Base-by-base conservation (phyloP, 2,888 invertebrate species). In the Alitta virens region DNA sequence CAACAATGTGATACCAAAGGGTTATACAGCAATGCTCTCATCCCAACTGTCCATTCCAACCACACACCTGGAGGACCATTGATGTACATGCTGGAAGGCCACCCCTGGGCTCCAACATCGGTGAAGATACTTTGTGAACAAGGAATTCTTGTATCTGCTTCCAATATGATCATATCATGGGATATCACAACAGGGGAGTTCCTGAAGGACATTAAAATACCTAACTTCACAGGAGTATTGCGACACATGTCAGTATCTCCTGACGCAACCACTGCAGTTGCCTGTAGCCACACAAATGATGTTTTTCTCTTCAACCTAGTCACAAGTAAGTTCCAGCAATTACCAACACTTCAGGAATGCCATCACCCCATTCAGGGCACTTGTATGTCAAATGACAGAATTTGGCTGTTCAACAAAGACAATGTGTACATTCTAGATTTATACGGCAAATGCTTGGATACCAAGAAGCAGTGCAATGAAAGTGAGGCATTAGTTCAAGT, bases 1-100 rank as follows among this genome's bases (percentile, higher is more conserved):
- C 87, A 89, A 60, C 93, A 94, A 72, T 96, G 95, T 76, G 94
- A 95, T 78, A 85, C 86, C 26, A 89, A 90, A 75, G 94, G 94
- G 0, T 90, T 91, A 43, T 87, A 88, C 56, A 89, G 95, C 51
- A 67, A 69, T 16, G 67, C 68, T 16, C 46, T 71, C 2, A 43
- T 71, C 25, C 71, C 71, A 2, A 49, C 69, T 12, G 63, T 62
- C 58, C 70, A 70, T 63, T 71, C 70, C 52, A 69, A 68, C 38
- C 70, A 71, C 52, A 54, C 70, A 3, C 68, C 70, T 3, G 53
- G 59, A 26, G 63, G 63, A n/a, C 66, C 66, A 65, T 68, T 71
- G 33, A 63, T 60, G 33, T 67, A 66, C 46, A 56, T 68, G 16
- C 66, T 71, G 2, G 71, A 71, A 57, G 71, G 70, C 33, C 71